A percentile compares a stretch with the other conserved stretches of the same genome.
Evolutionary conservation across 2,113 vertebrate species (phyloP).

Genomic region (Strigops habroptila): DNA sequence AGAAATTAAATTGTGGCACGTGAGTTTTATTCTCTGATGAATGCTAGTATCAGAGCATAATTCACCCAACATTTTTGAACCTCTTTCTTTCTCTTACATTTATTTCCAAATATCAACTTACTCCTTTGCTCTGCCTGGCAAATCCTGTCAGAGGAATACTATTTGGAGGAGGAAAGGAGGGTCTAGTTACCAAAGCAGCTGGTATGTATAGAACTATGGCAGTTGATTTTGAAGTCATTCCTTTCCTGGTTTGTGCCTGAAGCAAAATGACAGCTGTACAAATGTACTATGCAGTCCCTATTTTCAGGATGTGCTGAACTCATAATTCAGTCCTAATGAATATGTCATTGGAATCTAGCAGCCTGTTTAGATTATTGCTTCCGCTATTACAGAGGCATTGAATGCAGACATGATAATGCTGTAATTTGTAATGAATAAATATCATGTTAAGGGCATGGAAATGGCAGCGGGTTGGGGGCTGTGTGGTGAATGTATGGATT

Average conservation of each 20-base stretch:
- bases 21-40: neutral
- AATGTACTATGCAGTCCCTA: conserved; percentile 63
- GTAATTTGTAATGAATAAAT: conserved; percentile 73
- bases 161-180: neutral
- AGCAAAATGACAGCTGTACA: conserved; percentile 74
- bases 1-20: neutral
- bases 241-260: conserved; percentile 41
- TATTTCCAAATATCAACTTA: neutral
- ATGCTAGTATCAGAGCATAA: neutral
- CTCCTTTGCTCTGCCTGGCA: neutral
- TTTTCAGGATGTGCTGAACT: conserved; percentile 74
- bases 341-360: conserved; percentile 70
- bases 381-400: conserved; percentile 50
- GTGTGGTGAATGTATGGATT: neutral
- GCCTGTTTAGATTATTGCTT: conserved; percentile 71
- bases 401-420: conserved; percentile 61
- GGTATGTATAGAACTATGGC: conserved; percentile 37
- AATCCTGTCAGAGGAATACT: neutral
- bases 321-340: conserved; percentile 78
- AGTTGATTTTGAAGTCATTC: conserved; percentile 52
- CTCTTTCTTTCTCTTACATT: neutral
- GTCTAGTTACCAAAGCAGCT: conserved; percentile 54
- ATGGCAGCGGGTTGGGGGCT: neutral
- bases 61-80: neutral
- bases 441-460: conserved; percentile 64